Evolutionary conservation across 30 jellyfish, hydroid and myxozoan genomes (phyloP), one percentile per base, ranked within the genome.

Genomic region (Aurelia coerulea): DNA sequence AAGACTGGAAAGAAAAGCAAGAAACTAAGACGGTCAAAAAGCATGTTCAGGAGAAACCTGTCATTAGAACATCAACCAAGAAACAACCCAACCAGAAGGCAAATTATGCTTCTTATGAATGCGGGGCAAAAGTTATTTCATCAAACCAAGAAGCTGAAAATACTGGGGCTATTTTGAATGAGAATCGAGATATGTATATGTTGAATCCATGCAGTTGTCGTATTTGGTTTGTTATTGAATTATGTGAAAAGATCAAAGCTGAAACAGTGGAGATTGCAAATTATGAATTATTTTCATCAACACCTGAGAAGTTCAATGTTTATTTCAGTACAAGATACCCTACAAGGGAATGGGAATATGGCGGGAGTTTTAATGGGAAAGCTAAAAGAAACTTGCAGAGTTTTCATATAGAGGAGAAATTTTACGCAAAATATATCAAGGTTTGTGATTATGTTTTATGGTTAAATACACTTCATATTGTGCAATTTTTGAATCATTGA

Each of bases 51-150:
- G 99, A 88, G 42, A 91, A 68, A 35, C 73, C 53, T 8, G 77
- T 58, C 33, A 31, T 15, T 12, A 42, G 56, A 56, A 66, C 51
- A 5, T 18, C 56, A 76, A 46, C 65, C 62, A 87, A 76, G 70
- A 66, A 72, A 62, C 63, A 77, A 69, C 52, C 46, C 29, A 82
- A 62, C 33, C 87, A 80, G 23, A 87, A 91, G 76, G 87, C 92
- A 18, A 95, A 95, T 81, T 95, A 95, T 87, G 99, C 99, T 1
- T 90, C 99, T 2, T 66, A 62, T 59, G 99, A 95, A 41, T 95
- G 99, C 68, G 98, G 99, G 8, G 99, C 99, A 4, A 95, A 95
- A 66, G 97, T 95, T 56, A 92, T 90, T 32, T 84, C 99, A 1
- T 80, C 98, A 2, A 95, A 95, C 66, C 71, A 70, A 5, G 98